Base-by-base conservation (phyloP, 2,797 vertebrate genomes). In the Acanthurus lineatus region DNA sequence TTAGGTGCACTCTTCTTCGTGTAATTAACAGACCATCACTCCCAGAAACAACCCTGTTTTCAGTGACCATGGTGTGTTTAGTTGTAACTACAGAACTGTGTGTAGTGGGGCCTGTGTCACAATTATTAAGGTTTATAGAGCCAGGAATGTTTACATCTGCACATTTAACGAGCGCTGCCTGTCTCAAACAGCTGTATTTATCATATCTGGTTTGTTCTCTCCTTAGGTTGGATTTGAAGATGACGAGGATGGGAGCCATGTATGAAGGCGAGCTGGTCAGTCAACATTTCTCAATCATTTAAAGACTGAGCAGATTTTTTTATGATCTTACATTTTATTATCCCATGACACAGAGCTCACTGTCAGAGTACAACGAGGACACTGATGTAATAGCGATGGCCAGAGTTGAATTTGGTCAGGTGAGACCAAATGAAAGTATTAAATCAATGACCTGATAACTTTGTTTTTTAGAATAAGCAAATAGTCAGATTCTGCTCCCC, bases 361-460 rank as follows among this genome's bases (percentile, higher is more conserved):
- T n/a, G 11, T 54, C 69, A 28, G 77, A 67, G 2, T 77, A 85
- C 59, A 2, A 10, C 1, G 84, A 92, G 5, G 77, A 86, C 15
- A 49, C 10, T 32, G 85, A 74, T n/a, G 9, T 71, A 14, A 0
- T 74, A 38, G 48, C 25, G 2, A 0, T 58, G 19, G 16, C 8
- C 5, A 69, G 35, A 38, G 72, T n/a, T 42, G 89, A 86, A 19
- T 81, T 85, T 52, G 81, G 93, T 90, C 80, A 89, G 91, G 93
- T 94, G 86, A 81, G 85, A 68, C 64, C 16, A 53, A n/a, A 48
- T 42, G 10, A 17, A 47, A n/a, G 1, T 6, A 38, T 64, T 4
- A 47, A 51, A 38, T 32, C 6, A 12, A 25, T 44, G 1, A 66
- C 25, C 11, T 17, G 32, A 42, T 42, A 62, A 52, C 3, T 17